Evolutionary conservation across 1,140 invertebrate species (phyloP).

Genomic region (Theocolax elegans): DNA sequence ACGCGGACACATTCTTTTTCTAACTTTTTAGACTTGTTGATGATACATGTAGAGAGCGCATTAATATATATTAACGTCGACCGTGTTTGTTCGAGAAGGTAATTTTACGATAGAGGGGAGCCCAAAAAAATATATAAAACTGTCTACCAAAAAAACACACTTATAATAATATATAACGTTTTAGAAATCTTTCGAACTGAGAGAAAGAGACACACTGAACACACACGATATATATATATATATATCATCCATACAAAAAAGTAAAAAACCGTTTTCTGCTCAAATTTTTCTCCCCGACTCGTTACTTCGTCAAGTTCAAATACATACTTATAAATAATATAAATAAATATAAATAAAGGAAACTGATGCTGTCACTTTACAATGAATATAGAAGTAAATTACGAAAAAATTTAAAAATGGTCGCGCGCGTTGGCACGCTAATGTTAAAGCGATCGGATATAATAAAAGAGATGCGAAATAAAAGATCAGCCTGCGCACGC

Average conservation of each 20-base stretch:
- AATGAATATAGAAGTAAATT: background rate
- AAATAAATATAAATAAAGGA: conserved; percentile 1
- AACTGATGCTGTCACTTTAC: conserved; percentile 16
- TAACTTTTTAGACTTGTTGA: conserved; percentile 25
- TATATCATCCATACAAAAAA: background rate
- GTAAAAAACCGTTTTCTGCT: background rate
- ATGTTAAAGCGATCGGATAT: background rate
- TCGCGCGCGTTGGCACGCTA: background rate
- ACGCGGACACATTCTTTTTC: conserved; percentile 25
- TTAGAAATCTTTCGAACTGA: background rate
- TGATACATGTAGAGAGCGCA: conserved; percentile 12
- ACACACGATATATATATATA: too few species aligned
- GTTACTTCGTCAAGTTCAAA: conserved; percentile 24
- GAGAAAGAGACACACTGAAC: background rate
- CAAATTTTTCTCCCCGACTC: conserved; percentile 15
- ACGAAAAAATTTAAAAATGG: background rate
- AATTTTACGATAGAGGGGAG: background rate
- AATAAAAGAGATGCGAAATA: background rate
- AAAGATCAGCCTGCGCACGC: background rate
- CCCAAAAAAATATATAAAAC: too few species aligned
- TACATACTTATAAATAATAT: conserved; percentile 12
- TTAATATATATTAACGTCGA: too few species aligned
- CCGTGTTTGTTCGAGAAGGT: background rate
- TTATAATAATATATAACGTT: background rate
- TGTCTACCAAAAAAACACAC: background rate